Percentiles rank a stretch among this genome's conserved stretches.
These are phyloP conservation scores for Hirtodrosophila histrioides DNA, from an alignment of 2,888 invertebrate species.

Conservation along the genomic window DNA sequence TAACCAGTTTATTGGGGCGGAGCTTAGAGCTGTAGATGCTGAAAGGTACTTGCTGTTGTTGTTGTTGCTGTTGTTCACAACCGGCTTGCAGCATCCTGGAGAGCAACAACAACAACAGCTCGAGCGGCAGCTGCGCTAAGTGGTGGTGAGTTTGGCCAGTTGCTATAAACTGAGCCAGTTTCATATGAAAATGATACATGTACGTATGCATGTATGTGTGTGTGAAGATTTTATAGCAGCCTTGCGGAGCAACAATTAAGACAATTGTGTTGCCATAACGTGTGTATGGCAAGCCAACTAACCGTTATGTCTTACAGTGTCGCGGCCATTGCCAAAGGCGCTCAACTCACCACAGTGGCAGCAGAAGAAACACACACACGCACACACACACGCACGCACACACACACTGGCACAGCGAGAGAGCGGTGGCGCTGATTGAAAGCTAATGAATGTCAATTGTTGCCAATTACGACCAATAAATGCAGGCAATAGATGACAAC, in stretches of 20 bases:
- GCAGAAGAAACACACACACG: too few relatives aligned
- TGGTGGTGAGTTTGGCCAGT: conserved; percentile 23
- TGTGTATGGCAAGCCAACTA: conserved; percentile 49
- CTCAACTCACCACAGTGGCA: conserved; percentile 51
- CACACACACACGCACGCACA: too few relatives aligned
- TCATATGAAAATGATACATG: neutral
- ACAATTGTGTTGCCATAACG: conserved; percentile 47
- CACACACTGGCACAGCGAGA: neutral
- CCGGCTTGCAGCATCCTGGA: conserved; percentile 61
- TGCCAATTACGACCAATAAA: conserved; percentile 83
- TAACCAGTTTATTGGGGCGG: conserved; percentile 74
- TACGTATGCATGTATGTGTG: neutral
- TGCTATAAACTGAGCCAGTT: conserved; percentile 32
- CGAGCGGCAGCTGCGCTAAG: conserved; percentile 14
- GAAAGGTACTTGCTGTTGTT: conserved; percentile 1
- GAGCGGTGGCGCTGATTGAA: conserved; percentile 69
- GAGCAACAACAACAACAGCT: conserved; percentile 13
- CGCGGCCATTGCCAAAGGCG: conserved; percentile 62
- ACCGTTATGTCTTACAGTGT: conserved; percentile 54
- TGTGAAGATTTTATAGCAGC: conserved; percentile 3
- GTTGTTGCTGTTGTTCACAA: conserved; percentile 14
- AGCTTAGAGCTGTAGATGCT: conserved; percentile 47
- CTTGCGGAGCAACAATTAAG: too few relatives aligned
- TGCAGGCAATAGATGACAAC: conserved; percentile 68
- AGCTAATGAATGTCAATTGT: conserved; percentile 83